These are phyloP conservation scores for Nyctibius grandis DNA, from an alignment of 2,797 vertebrate species.

Conservation along the genomic window DNA sequence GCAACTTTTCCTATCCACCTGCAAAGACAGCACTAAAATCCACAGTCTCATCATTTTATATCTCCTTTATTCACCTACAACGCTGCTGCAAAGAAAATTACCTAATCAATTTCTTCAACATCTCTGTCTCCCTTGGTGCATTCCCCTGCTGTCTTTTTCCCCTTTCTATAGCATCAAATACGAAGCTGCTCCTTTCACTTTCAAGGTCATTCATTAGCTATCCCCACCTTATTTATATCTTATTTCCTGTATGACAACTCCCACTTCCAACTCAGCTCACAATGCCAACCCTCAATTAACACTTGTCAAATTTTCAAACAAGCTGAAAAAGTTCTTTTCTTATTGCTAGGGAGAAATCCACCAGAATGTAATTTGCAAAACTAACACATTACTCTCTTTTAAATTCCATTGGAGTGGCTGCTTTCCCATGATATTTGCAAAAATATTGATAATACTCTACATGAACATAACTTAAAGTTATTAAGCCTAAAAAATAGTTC, in stretches of 20 bases:
- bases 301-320: constrained; percentile 4
- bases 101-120: not conserved
- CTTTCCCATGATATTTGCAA: not conserved
- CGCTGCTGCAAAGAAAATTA: not conserved
- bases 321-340: not conserved
- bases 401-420: not conserved
- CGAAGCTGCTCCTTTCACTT: not conserved
- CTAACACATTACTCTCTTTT: not conserved
- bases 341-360: not conserved
- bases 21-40: not conserved
- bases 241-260: not conserved
- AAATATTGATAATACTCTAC: not conserved
- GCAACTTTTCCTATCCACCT: not conserved
- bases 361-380: not conserved
- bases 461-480: not conserved
- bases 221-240: not conserved
- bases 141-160: not conserved
- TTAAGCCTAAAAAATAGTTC: not conserved
- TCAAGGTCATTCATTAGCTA: not conserved
- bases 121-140: not conserved
- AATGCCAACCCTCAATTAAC: not conserved
- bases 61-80: not conserved
- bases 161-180: not conserved
- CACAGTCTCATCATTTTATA: not conserved
- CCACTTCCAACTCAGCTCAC: not conserved